Evolutionary conservation across 2,797 vertebrate genomes (phyloP).

Genomic region (Syndactyla subalaris): DNA sequence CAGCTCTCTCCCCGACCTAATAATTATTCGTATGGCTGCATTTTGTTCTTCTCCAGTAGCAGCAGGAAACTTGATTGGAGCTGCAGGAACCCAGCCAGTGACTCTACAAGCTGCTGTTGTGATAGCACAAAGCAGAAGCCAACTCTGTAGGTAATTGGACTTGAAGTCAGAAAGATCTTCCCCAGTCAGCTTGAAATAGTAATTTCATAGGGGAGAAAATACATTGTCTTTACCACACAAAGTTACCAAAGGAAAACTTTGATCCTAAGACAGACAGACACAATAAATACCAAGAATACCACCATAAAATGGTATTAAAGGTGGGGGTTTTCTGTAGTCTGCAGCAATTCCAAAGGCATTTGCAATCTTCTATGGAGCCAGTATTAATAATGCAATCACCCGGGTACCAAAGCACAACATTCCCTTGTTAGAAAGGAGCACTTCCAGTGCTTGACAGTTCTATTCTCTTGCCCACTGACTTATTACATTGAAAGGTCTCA

Average conservation of each 20-base stretch:
- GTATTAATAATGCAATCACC: neutral
- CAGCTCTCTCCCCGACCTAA: constrained; percentile 22
- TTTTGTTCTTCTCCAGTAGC: constrained; percentile 44
- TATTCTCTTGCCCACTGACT: neutral
- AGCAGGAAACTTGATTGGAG: constrained; percentile 47
- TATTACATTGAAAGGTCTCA: neutral
- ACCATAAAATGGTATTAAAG: neutral
- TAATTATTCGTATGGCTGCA: constrained; percentile 37
- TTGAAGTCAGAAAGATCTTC: constrained; percentile 24
- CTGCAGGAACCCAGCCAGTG: constrained; percentile 45
- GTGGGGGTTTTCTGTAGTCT: neutral
- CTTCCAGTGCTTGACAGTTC: neutral
- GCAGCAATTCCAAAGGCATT: neutral
- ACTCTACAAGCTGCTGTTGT: constrained; percentile 35
- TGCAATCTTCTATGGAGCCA: neutral
- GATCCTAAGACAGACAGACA: neutral
- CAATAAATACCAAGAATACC: neutral
- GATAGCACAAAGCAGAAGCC: constrained; percentile 48
- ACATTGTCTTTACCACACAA: constrained; percentile 7
- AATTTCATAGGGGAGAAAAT: neutral
- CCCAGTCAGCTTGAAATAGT: neutral
- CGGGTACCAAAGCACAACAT: neutral
- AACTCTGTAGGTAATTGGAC: constrained; percentile 26
- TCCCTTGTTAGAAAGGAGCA: neutral
- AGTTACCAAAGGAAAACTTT: neutral